Percentiles rank a stretch among this genome's conserved stretches.
phyloP scores from a whole-genome alignment of 2,113 vertebrate genomes.

The Halichoerus grypus region DNA sequence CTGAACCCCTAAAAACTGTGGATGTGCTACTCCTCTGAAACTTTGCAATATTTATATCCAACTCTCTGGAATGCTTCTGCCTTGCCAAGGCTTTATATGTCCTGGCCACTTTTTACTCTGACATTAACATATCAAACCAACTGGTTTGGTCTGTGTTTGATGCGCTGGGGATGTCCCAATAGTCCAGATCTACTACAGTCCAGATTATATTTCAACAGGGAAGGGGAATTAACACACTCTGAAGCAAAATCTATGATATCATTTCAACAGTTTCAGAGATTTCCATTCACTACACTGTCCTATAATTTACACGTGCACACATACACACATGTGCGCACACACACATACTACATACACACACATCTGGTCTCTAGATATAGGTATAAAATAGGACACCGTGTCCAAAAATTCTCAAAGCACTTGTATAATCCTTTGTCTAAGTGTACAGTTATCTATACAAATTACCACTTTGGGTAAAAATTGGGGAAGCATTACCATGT shows the following conservation, averaged over 20 bases:
- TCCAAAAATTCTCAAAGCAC: background rate
- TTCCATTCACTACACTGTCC: background rate
- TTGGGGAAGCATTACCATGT: background rate
- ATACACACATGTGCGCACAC: no score
- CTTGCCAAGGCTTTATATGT: background rate
- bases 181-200: background rate
- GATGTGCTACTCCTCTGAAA: background rate
- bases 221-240: background rate
- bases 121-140: background rate
- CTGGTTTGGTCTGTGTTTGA: background rate
- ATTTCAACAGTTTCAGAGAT: background rate
- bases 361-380: background rate
- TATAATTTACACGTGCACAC: background rate
- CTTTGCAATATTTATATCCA: background rate
- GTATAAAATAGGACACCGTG: background rate
- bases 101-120: background rate
- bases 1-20: background rate
- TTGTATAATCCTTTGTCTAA: background rate
- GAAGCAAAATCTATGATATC: background rate
- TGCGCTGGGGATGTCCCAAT: background rate
- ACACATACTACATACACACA: background rate
- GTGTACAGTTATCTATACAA: background rate
- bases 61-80: background rate
- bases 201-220: background rate
- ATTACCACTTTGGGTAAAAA: background rate